Base-by-base conservation (phyloP, 1,140 invertebrate genomes). In the Brachionus manjavacas region DNA sequence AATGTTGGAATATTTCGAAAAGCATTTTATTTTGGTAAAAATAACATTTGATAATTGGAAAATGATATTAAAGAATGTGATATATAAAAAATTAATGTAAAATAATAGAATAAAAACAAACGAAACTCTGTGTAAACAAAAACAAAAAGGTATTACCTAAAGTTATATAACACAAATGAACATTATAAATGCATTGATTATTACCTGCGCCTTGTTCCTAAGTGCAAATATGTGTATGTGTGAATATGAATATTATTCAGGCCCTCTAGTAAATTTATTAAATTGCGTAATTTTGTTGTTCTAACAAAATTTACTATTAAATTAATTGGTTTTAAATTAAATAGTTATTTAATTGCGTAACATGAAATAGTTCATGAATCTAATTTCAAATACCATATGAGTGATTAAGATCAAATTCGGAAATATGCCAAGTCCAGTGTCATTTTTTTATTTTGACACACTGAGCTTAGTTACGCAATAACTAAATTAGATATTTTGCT, bases 111-210 rank as follows among this genome's bases (percentile, higher is more conserved):
- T 9, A 60, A 60, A 60, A 60, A 60, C 52, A 60, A 60, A 60
- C 20, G 52, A 60, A 60, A 60, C 52, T 60, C 16, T 60, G 16
- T 60, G 52, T 60, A 60, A 60, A 60, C 52, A 60, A 60, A 16
- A 60, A 60, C 52, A 68, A 68, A 68, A 68, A 68, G 66, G 66
- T 68, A 68, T 68, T 68, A 68, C 66, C 31, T 68, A 68, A 68
- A 68, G n/a, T 68, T 68, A 68, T 68, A 39, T 68, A 68, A 68
- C 31, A 68, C 14, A 39, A 68, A 28, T n/a, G 66, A 68, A 68
- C 66, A 68, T 68, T 68, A n/a, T 68, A 68, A 68, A 68, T 31
- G 31, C 66, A 68, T 68, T 68, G 66, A 68, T 68, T 68, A 68
- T 68, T 68, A 68, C 66, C 66, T 60, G 52, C 52, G 52, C 52